A percentile compares a stretch with the other conserved stretches of the same genome.
Conservation (phyloP, 2,797 vertebrate species). For the Melanotaenia maccullochi region DNA sequence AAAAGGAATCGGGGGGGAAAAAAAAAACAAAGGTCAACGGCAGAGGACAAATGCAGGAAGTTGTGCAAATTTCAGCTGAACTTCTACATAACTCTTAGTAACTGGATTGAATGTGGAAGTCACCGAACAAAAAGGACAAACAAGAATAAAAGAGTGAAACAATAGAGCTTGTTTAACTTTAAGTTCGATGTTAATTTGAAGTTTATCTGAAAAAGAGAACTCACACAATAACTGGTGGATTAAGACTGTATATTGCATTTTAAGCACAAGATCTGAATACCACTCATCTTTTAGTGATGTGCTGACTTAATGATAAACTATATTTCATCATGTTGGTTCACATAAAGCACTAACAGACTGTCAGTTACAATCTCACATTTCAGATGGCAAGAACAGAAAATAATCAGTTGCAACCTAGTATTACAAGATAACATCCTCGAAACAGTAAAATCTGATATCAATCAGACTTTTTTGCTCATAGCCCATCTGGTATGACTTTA, state of each 20-base stretch:
- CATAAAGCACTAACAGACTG: not conserved
- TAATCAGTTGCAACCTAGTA: not conserved
- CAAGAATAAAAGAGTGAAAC: not conserved
- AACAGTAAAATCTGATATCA: conserved; percentile 44
- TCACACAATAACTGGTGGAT: not conserved
- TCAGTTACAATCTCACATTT: not conserved
- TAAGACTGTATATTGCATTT: not conserved
- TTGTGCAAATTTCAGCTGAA: not conserved
- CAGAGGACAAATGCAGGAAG: conserved; percentile 13
- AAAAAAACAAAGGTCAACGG: not conserved
- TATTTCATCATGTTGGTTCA: not conserved
- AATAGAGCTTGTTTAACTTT: not conserved
- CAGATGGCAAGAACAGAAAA: not conserved
- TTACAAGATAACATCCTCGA: not conserved
- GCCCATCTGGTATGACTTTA: conserved; percentile 22
- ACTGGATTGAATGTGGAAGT: not conserved
- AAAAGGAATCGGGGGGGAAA: not conserved
- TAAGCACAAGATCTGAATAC: not conserved
- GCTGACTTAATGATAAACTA: not conserved
- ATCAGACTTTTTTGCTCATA: conserved; percentile 33
- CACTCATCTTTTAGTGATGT: not conserved
- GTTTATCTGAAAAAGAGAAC: not conserved
- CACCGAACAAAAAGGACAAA: not conserved
- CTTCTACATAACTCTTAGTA: not conserved
- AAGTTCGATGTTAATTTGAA: not conserved